Percentiles rank a stretch among this genome's conserved stretches.
These are phyloP conservation scores for Charanyca ferruginea DNA, from an alignment of 2,888 invertebrate species.

Conservation along the genomic window DNA sequence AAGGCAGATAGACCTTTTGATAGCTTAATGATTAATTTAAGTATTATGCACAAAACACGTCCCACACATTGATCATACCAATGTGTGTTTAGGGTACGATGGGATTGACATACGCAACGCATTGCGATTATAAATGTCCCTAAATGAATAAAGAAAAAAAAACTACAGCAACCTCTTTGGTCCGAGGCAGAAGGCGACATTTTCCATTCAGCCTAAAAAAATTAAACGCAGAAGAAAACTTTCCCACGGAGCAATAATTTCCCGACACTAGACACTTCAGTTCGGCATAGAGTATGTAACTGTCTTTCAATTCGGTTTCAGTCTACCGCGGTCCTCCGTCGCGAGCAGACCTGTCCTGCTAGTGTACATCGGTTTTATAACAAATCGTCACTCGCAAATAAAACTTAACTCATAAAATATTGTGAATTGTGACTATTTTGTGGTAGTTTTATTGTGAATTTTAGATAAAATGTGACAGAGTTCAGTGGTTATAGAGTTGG, in stretches of 20 bases:
- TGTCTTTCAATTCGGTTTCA: slow-evolving; percentile 20
- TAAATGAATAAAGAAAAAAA: no score
- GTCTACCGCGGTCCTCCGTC: slow-evolving; percentile 25
- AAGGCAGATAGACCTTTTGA: no score
- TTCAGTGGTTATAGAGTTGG: slow-evolving; percentile 37
- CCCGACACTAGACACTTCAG: neutral
- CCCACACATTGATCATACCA: no score
- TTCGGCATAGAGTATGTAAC: no score
- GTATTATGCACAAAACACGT: no score
- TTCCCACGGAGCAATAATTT: slow-evolving; percentile 23
- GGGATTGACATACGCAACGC: no score
- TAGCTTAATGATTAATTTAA: no score
- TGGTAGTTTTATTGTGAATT: slow-evolving; percentile 12
- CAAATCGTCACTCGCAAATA: slow-evolving; percentile 11
- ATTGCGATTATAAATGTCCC: no score
- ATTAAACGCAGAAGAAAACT: neutral
- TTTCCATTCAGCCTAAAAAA: neutral
- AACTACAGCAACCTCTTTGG: no score
- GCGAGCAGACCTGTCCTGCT: slow-evolving; percentile 24
- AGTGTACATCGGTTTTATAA: neutral
- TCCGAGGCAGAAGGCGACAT: no score
- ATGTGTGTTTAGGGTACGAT: no score
- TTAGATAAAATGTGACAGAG: slow-evolving; percentile 25
- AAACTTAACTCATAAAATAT: slow-evolving; percentile 11
- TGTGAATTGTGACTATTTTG: slow-evolving; percentile 7